Conservation (phyloP, 1,140 invertebrate genomes). For the Drosophila kurseongensis region DNA sequence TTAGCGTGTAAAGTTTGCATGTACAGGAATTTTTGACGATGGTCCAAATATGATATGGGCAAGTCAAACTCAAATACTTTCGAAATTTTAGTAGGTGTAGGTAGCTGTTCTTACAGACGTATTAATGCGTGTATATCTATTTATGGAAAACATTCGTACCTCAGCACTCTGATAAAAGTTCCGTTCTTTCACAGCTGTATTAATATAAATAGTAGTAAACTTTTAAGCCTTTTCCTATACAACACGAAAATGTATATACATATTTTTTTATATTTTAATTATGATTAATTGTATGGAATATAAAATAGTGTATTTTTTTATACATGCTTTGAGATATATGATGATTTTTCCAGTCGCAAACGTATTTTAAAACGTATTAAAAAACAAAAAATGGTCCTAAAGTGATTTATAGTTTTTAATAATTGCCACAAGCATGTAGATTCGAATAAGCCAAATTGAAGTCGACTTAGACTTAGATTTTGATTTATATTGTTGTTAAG, state of each 20-base stretch:
- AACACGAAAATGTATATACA: too few species aligned
- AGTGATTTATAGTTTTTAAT: too few species aligned
- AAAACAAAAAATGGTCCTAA: too few species aligned
- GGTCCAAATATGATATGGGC: not conserved
- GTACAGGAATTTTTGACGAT: not conserved
- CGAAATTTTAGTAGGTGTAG: not conserved
- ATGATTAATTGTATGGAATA: too few species aligned
- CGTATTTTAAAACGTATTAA: too few species aligned
- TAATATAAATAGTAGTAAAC: not conserved
- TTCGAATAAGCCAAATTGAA: too few species aligned
- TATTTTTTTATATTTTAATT: not conserved
- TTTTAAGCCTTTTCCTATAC: not conserved
- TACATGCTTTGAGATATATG: too few species aligned
- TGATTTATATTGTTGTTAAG: too few species aligned
- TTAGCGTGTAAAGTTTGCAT: not conserved
- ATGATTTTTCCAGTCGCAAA: too few species aligned
- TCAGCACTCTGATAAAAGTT: slow-evolving; percentile 13
- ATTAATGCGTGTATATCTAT: slow-evolving; percentile 17
- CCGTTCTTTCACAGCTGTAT: not conserved
- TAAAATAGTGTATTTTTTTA: too few species aligned
- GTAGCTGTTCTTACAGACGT: not conserved
- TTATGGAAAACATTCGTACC: slow-evolving; percentile 19
- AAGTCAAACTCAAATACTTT: not conserved
- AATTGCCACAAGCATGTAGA: too few species aligned
- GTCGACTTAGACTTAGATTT: too few species aligned